Conservation (phyloP, 2,888 invertebrate genomes). For the Thymelicus acteon region DNA sequence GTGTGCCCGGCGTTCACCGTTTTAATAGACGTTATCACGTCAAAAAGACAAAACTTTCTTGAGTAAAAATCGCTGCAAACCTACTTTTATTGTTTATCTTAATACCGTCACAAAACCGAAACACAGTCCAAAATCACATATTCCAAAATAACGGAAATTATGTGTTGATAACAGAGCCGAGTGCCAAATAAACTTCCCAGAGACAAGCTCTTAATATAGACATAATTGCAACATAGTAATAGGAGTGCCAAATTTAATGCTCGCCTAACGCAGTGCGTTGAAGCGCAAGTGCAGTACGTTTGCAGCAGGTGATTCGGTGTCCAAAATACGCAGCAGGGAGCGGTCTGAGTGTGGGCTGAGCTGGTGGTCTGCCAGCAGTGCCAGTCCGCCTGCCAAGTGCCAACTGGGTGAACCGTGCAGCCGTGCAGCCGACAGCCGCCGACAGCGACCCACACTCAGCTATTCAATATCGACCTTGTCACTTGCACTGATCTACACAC, state of each 20-base stretch:
- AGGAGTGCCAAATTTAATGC: slow-evolving; percentile 59
- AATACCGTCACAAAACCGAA: background rate
- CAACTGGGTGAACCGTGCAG: slow-evolving; percentile 63
- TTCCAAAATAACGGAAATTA: background rate
- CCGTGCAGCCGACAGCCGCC: slow-evolving; percentile 3
- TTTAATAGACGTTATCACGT: too few species aligned
- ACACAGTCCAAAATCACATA: background rate
- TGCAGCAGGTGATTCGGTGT: slow-evolving; percentile 59
- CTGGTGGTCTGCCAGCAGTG: slow-evolving; percentile 67
- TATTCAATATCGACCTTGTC: background rate
- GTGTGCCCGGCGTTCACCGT: too few species aligned
- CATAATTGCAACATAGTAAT: slow-evolving; percentile 55
- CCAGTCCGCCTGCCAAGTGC: slow-evolving; percentile 66
- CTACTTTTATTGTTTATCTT: too few species aligned
- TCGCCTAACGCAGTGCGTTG: slow-evolving; percentile 53
- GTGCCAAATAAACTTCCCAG: slow-evolving; percentile 38
- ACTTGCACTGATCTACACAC: background rate
- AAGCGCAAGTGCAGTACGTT: slow-evolving; percentile 18
- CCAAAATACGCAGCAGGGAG: slow-evolving; percentile 63
- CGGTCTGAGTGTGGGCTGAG: slow-evolving; percentile 50
- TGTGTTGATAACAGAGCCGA: background rate
- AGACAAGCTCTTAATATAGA: slow-evolving; percentile 26
- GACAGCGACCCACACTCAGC: slow-evolving; percentile 1
- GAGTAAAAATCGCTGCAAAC: too few species aligned
- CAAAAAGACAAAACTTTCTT: too few species aligned